Evolutionary conservation across 2,113 vertebrate species (phyloP).

Genomic region (Lepus europaeus): DNA sequence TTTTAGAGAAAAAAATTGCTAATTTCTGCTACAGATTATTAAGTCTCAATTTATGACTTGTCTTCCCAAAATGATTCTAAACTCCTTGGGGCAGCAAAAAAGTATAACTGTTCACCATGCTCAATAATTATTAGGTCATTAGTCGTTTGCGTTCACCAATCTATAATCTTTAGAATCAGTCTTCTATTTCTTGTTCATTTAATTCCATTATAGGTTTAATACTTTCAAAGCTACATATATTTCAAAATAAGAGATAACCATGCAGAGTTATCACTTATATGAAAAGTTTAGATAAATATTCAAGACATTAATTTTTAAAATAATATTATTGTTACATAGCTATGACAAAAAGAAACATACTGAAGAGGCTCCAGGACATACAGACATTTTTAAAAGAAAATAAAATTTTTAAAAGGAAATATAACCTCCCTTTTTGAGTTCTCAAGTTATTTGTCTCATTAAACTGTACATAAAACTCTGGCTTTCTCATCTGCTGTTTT

Average conservation of each 20-base stretch:
- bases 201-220: neutral
- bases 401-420: slow-evolving; percentile 1
- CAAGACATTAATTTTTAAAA: neutral
- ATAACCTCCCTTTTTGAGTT: neutral
- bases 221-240: neutral
- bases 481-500: neutral
- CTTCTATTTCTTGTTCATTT: neutral
- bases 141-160: neutral
- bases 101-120: neutral
- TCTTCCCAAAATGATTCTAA: neutral
- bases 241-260: neutral
- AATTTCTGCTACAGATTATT: neutral
- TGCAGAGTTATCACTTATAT: neutral
- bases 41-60: neutral
- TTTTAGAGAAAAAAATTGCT: neutral
- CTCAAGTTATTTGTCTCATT: neutral
- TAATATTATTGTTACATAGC: neutral
- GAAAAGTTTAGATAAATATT: slow-evolving; percentile 3
- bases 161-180: neutral
- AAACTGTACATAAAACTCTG: neutral
- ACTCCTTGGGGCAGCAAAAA: neutral
- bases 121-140: slow-evolving; percentile 14
- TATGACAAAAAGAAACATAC: neutral
- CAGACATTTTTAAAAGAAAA: neutral
- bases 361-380: neutral